Conservation (phyloP, 2,797 vertebrate genomes). For the Cyprinella venusta region DNA sequence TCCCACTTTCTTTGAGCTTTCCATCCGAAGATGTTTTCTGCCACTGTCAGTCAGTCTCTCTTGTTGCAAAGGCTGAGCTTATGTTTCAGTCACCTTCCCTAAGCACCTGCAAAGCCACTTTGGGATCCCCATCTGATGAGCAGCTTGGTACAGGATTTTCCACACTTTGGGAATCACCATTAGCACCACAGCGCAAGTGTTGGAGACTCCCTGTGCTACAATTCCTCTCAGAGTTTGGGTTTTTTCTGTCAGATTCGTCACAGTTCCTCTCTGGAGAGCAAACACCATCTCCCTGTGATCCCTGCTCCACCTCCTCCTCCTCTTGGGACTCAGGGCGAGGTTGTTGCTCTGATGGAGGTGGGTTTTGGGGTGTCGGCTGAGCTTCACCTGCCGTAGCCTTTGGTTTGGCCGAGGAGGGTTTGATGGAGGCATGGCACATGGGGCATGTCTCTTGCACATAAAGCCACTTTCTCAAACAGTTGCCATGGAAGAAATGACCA, state of each 20-base stretch:
- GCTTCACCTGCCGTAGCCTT: conserved; percentile 45
- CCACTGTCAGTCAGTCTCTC: conserved; percentile 11
- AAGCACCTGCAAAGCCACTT: conserved; percentile 22
- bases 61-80: neutral
- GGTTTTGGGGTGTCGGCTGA: neutral
- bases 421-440: conserved; percentile 83
- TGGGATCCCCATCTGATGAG: conserved; percentile 34
- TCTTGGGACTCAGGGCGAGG: conserved; percentile 1
- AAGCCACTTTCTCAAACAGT: conserved; percentile 87
- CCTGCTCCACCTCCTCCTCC: conserved; percentile 12
- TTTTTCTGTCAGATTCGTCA: conserved; percentile 31
- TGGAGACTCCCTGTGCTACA: conserved; percentile 29
- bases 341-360: conserved; percentile 44
- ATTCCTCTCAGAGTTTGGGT: conserved; percentile 16
- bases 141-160: conserved; percentile 53
- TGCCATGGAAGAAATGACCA: conserved; percentile 83
- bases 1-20: conserved; percentile 25
- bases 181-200: conserved; percentile 65
- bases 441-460: conserved; percentile 88
- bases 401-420: conserved; percentile 45
- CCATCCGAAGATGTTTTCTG: neutral
- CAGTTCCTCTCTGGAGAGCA: conserved; percentile 1
- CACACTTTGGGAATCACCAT: conserved; percentile 69
- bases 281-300: neutral
- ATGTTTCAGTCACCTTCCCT: conserved; percentile 8